phyloP scores from a whole-genome alignment of 2,113 vertebrate species.

The Rhabdomys dilectus region DNA sequence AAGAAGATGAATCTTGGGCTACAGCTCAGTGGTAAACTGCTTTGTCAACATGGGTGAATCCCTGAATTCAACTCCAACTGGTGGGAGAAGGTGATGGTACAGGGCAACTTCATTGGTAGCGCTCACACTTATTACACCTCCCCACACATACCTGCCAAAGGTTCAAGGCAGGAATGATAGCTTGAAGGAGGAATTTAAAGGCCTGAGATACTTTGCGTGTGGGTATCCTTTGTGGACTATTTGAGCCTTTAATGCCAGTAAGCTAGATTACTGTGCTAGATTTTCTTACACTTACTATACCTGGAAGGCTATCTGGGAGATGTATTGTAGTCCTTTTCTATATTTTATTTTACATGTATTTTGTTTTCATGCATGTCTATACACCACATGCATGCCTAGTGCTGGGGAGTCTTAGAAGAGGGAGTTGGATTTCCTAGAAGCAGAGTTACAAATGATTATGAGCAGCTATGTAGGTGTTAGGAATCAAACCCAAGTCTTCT shows the following conservation, averaged over 20 bases:
- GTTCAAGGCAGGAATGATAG: background rate
- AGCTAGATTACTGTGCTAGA: conserved; percentile 17
- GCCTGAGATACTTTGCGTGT: background rate
- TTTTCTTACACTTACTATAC: background rate
- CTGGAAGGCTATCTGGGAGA: background rate
- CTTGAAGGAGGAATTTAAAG: background rate
- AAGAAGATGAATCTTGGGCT: background rate
- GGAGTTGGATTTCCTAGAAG: background rate
- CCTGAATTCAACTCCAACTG: background rate
- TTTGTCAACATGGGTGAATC: background rate
- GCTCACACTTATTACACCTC: background rate
- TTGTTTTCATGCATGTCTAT: background rate
- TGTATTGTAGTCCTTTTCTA: background rate
- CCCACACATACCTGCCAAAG: background rate
- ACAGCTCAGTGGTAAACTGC: background rate
- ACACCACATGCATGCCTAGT: background rate
- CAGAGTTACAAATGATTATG: background rate
- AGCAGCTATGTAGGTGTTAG: background rate
- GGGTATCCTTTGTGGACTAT: background rate
- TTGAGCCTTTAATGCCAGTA: background rate
- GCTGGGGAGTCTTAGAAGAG: background rate
- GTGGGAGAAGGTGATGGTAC: background rate
- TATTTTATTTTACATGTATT: conserved; percentile 34
- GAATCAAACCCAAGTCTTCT: background rate
- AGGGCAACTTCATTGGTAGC: conserved; percentile 46